These are phyloP conservation scores for Melinaea menophilus DNA, from an alignment of 2,888 invertebrate genomes.

Conservation along the genomic window DNA sequence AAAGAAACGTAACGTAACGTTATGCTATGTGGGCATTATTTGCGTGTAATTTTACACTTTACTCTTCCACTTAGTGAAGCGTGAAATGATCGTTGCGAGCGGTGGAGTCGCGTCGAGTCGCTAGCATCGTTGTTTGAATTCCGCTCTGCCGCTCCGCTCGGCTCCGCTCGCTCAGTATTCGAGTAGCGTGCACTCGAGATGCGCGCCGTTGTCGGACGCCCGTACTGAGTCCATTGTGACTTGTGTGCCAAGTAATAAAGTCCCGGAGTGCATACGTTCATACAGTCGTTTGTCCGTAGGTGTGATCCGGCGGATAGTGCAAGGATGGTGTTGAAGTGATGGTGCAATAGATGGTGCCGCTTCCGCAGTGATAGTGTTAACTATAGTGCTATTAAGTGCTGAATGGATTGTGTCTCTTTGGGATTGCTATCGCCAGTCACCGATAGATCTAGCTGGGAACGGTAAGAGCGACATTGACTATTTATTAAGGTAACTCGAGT, in stretches of 20 bases:
- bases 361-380: conserved; percentile 69
- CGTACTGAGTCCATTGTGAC: conserved; percentile 32
- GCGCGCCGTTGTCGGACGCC: conserved; percentile 45
- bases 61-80: conserved; percentile 62
- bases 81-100: conserved; percentile 58
- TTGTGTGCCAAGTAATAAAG: conserved; percentile 46
- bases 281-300: conserved; percentile 67
- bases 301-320: conserved; percentile 48
- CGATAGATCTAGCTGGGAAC: conserved; percentile 72
- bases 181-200: conserved; percentile 50
- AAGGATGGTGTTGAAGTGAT: conserved; percentile 72
- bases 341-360: conserved; percentile 68
- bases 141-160: conserved; percentile 33
- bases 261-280: conserved; percentile 50
- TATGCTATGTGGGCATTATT: conserved; percentile 44
- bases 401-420: conserved; percentile 73
- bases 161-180: conserved; percentile 53
- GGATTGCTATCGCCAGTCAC: conserved; percentile 74
- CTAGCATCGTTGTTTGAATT: conserved; percentile 49
- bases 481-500: conserved; percentile 1
- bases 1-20: conserved; percentile 25
- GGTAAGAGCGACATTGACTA: conserved; percentile 49
- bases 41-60: conserved; percentile 65
- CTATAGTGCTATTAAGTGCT: conserved; percentile 70
- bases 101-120: conserved; percentile 33